Conservation (phyloP, 1,140 invertebrate genomes). For the Penaeus japonicus region DNA sequence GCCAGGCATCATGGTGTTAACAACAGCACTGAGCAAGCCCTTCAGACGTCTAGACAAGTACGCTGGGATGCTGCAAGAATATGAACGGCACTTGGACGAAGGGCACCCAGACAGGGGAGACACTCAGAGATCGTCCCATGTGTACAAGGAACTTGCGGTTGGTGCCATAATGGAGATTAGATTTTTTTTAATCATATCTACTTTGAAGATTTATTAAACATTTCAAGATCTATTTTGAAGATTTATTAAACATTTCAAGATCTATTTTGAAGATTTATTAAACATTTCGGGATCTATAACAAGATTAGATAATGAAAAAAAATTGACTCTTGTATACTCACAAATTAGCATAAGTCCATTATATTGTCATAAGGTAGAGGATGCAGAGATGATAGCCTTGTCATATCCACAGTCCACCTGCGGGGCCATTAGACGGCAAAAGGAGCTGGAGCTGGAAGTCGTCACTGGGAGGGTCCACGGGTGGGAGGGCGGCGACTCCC, state of each 20-base stretch:
- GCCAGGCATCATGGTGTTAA: slow-evolving; percentile 87
- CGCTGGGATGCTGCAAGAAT: slow-evolving; percentile 79
- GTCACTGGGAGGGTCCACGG: slow-evolving; percentile 89
- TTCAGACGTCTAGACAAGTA: slow-evolving; percentile 96
- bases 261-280: too few relatives aligned
- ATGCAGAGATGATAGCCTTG: neutral
- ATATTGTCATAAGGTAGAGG: too few relatives aligned
- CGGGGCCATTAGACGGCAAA: slow-evolving; percentile 79
- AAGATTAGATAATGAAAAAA: too few relatives aligned
- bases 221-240: too few relatives aligned
- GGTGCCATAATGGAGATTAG: slow-evolving; percentile 63
- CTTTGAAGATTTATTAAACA: too few relatives aligned
- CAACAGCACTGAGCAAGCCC: slow-evolving; percentile 91
- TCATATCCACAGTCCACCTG: slow-evolving; percentile 42
- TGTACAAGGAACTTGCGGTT: slow-evolving; percentile 95
- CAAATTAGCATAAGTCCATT: too few relatives aligned
- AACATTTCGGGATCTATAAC: too few relatives aligned
- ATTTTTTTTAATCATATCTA: neutral
- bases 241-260: too few relatives aligned
- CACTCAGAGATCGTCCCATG: slow-evolving; percentile 89
- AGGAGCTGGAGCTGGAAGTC: slow-evolving; percentile 95
- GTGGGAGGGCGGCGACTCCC: slow-evolving; percentile 81
- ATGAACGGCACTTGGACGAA: slow-evolving; percentile 94
- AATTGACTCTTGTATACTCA: too few relatives aligned
- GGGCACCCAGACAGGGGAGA: slow-evolving; percentile 95